These are phyloP conservation scores for Formicarius rufipectus DNA, from an alignment of 2,113 vertebrate genomes.

Conservation along the genomic window DNA sequence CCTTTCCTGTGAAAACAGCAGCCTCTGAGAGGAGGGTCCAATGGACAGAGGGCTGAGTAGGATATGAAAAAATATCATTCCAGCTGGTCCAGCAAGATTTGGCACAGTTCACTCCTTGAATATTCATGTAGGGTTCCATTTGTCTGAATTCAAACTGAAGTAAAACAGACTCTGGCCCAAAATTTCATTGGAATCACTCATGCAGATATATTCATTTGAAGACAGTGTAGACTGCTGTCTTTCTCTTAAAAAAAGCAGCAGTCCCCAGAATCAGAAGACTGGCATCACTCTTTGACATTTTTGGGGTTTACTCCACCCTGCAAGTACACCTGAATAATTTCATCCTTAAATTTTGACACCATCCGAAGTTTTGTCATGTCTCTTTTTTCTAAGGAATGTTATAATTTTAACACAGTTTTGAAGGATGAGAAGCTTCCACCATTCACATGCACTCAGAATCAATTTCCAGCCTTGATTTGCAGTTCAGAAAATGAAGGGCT, in stretches of 20 bases:
- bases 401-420: neutral
- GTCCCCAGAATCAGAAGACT: neutral
- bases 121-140: conserved; percentile 24
- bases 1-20: neutral
- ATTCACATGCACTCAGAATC: neutral
- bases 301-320: neutral
- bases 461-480: neutral
- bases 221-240: neutral
- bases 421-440: neutral
- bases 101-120: neutral
- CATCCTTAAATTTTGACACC: neutral
- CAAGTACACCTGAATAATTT: neutral
- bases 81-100: neutral
- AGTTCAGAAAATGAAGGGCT: neutral
- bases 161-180: neutral
- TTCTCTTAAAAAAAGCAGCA: neutral
- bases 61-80: neutral
- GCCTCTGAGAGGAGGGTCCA: neutral
- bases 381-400: neutral
- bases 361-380: neutral
- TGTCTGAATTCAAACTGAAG: neutral
- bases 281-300: neutral
- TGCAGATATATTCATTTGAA: neutral
- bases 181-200: neutral
- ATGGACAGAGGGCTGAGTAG: neutral